A percentile compares a stretch with the other conserved stretches of the same genome.
Conservation (phyloP, 2,888 invertebrate species). For the Temnothorax ravouxi region DNA sequence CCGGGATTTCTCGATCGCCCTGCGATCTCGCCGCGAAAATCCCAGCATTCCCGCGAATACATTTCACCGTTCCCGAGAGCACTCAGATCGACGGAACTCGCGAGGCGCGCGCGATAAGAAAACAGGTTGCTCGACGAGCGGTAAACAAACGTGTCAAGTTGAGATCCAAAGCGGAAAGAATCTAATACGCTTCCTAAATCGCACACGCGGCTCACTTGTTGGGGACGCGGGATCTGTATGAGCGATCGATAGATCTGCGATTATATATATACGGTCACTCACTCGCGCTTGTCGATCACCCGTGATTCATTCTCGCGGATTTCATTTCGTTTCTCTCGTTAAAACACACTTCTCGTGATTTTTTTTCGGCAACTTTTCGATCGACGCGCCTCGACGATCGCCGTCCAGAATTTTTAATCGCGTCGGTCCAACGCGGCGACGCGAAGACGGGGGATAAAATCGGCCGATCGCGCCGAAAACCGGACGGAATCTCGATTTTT, state of each 20-base stretch:
- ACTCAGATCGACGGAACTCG: not conserved
- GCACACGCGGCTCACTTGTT: conserved; percentile 9
- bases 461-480: conserved; percentile 7
- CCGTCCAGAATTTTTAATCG: not conserved
- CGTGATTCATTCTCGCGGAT: not conserved
- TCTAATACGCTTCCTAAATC: not conserved
- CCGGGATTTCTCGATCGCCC: conserved; percentile 15
- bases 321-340: not conserved
- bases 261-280: not conserved
- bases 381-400: not conserved
- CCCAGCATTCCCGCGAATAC: conserved; percentile 18
- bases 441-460: not conserved
- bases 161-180: not conserved
- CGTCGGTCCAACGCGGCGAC: not conserved
- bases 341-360: conserved; percentile 19
- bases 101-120: not conserved
- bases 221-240: not conserved
- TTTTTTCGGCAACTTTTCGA: not conserved
- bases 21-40: conserved; percentile 13
- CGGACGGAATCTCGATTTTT: conserved; percentile 66
- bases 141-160: conserved; percentile 14
- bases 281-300: not conserved
- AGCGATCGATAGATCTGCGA: conserved; percentile 30
- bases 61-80: not conserved
- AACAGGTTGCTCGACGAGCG: not conserved